A percentile compares a stretch with the other conserved stretches of the same genome.
These are phyloP conservation scores for Drosophila obscura DNA, from an alignment of 1,140 invertebrate genomes.

Conservation along the genomic window DNA sequence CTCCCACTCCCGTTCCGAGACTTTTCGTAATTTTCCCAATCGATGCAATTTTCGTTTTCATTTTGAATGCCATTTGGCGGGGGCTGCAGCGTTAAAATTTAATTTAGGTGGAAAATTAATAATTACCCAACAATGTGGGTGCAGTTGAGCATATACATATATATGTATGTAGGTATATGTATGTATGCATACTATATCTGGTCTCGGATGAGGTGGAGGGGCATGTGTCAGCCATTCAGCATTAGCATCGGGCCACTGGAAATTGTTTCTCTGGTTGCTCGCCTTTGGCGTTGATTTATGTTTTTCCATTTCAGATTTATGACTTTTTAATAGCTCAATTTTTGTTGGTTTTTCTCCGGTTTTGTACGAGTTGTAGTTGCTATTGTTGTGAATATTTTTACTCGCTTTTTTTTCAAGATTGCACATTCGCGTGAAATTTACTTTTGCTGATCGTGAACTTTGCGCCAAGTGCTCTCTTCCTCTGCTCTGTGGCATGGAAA, in stretches of 20 bases:
- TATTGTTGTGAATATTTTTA: slow-evolving; percentile 6
- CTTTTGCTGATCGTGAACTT: slow-evolving; percentile 68
- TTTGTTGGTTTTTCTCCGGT: slow-evolving; percentile 48
- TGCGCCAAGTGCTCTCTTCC: slow-evolving; percentile 50
- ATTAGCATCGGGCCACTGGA: slow-evolving; percentile 45
- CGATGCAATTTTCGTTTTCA: slow-evolving; percentile 75
- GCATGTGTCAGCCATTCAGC: slow-evolving; percentile 58
- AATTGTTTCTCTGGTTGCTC: slow-evolving; percentile 63
- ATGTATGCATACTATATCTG: slow-evolving; percentile 1
- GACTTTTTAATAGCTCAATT: slow-evolving; percentile 82
- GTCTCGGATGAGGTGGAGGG: not conserved
- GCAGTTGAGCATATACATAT: slow-evolving; percentile 43
- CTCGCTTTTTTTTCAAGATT: slow-evolving; percentile 57
- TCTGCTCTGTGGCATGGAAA: slow-evolving; percentile 47
- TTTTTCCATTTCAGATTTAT: slow-evolving; percentile 82
- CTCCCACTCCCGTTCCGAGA: slow-evolving; percentile 17
- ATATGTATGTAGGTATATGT: not conserved
- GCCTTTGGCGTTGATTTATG: slow-evolving; percentile 76
- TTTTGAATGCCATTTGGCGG: slow-evolving; percentile 67
- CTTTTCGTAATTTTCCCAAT: slow-evolving; percentile 68
- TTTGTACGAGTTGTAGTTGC: not conserved
- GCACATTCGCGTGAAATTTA: slow-evolving; percentile 80
- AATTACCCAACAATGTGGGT: slow-evolving; percentile 78
- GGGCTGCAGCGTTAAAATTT: slow-evolving; percentile 68
- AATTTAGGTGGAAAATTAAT: slow-evolving; percentile 82